Percentiles rank a stretch among this genome's conserved stretches.
Evolutionary conservation across 2,888 invertebrate species (phyloP).

Genomic region (Drosophila rellima): DNA sequence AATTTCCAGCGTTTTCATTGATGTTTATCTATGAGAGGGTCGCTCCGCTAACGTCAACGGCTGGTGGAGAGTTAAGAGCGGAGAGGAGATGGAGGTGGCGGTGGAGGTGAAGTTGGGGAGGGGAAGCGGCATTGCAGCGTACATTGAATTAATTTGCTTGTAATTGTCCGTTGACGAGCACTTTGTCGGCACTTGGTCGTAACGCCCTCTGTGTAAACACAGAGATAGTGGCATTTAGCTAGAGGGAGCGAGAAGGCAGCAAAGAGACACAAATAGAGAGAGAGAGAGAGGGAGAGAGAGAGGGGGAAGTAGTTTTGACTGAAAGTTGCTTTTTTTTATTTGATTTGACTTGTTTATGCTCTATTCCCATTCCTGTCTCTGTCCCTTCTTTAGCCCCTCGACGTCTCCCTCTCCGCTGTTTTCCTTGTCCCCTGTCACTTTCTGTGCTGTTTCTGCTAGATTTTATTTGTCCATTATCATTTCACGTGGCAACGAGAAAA

Average conservation of each 20-base stretch:
- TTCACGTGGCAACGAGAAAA: constrained; percentile 44
- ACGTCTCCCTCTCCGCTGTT: no score
- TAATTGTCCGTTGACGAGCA: constrained; percentile 80
- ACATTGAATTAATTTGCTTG: constrained; percentile 77
- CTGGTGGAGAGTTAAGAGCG: neutral
- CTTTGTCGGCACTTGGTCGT: constrained; percentile 70
- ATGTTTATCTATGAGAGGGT: constrained; percentile 48
- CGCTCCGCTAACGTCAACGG: neutral
- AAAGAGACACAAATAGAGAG: neutral
- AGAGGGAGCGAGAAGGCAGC: constrained; percentile 3
- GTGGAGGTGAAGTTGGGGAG: neutral
- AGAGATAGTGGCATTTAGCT: neutral
- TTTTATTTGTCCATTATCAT: constrained; percentile 66
- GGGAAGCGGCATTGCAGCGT: constrained; percentile 12
- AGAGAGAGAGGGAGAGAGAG: neutral
- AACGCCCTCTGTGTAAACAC: constrained; percentile 52
- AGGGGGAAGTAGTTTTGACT: neutral
- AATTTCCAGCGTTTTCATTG: constrained; percentile 39
- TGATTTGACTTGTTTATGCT: constrained; percentile 43
- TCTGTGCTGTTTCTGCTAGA: constrained; percentile 40
- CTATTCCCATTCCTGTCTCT: neutral
- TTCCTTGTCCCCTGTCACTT: constrained; percentile 6
- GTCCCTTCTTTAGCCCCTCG: neutral
- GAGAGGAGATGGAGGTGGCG: neutral
- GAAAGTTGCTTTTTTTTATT: constrained; percentile 26